Base-by-base conservation (phyloP, 2,888 invertebrate species). In the Amorpha juglandis region DNA sequence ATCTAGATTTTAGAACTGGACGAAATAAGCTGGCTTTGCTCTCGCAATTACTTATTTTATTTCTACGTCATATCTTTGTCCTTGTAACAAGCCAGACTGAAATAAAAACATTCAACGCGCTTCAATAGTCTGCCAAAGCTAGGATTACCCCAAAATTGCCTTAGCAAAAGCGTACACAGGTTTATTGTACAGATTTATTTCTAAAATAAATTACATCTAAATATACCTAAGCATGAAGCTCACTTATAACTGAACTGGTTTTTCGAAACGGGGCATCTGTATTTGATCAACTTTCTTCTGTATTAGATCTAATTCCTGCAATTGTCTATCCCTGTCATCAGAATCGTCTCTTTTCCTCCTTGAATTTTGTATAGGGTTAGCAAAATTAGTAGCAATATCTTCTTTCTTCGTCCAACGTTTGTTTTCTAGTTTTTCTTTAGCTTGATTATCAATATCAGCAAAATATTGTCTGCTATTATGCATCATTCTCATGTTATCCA, bases 221-320 rank as follows among this genome's bases (percentile, higher is more conserved):
- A 50, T 62, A 8, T 6, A 50, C 27, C 48, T 50, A 62, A 19
- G 27, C 12, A 12, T 42, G 51, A 42, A 8, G n/a, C 38, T 27
- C 62, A 19, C 62, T 42, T 62, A 62, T 12, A 62, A 12, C 27
- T 38, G 50, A 62, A 50, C 42, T 21, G n/a, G 51, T 52, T 62
- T 65, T 35, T 62, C 48, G 33, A 48, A 66, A 6, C 16, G 67
- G 1, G 72, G 73, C 0, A 67, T 6, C 6, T 21, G 48, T 1
- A 82, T 62, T 33, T 74, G 69, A 4, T 83, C 78, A 7, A 84
- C 69, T 67, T 78, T 83, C 52, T 48, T 79, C 14, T 84, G 78
- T 9, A 85, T 74, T 64, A 78, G 78, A 2, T 79, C 80, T 7
- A 86, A 67, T 53, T 82, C 76, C 64, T 82, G 81, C 9, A 81